Conservation (phyloP, 2,113 vertebrate species). For the Leptosomus discolor region DNA sequence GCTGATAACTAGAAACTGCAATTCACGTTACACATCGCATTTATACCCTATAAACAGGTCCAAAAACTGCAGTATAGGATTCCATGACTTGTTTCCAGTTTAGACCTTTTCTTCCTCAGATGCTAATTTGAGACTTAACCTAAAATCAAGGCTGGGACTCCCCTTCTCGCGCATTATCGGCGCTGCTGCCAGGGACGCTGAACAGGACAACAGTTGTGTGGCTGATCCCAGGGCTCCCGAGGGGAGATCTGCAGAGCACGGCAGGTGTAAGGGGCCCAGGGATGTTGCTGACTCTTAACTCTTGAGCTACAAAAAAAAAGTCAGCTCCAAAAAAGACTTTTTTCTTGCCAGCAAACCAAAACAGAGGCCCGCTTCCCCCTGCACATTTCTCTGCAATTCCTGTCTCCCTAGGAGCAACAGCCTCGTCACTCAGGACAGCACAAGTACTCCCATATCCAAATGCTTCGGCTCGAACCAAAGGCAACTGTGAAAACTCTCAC, state of each 20-base stretch:
- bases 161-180: neutral
- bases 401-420: neutral
- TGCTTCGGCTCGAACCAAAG: neutral
- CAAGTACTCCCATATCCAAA: neutral
- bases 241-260: neutral
- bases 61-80: neutral
- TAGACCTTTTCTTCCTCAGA: neutral
- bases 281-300: neutral
- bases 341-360: neutral
- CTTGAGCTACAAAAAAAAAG: neutral
- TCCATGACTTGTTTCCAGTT: neutral
- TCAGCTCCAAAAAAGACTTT: neutral
- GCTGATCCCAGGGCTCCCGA: neutral
- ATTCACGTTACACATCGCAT: neutral
- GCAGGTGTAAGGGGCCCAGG: neutral
- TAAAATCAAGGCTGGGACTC: neutral
- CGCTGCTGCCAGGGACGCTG: neutral
- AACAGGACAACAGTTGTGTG: neutral
- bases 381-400: neutral
- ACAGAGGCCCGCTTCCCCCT: neutral
- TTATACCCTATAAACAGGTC: neutral
- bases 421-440: neutral
- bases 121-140: neutral
- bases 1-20: neutral
- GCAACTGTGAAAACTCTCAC: slow-evolving; percentile 57